Base-by-base conservation (phyloP, 2,113 vertebrate species). In the Rhizomys pruinosus region DNA sequence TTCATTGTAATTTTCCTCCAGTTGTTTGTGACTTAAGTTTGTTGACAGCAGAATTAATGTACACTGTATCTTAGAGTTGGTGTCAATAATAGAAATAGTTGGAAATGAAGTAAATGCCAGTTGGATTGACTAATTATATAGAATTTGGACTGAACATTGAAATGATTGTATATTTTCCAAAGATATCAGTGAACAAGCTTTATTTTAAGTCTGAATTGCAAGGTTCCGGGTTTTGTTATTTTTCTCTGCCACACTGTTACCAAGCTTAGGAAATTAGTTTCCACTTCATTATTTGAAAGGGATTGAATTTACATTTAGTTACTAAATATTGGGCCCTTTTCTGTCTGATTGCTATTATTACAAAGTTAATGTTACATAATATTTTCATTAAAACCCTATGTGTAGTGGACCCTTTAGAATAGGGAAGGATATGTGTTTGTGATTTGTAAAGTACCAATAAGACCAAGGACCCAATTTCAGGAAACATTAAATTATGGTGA, bases 371-470 rank as follows among this genome's bases (percentile, higher is more conserved):
- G 4, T 89, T 69, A 44, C 47, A 27, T 47, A 66, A 44, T 71
- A 63, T 57, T 52, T 7, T 61, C 80, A 39, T n/a, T 73, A 77
- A 81, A 13, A 20, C 42, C 25, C 6, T 87, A n/a, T 71, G 32
- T 13, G 17, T 27, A 7, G 10, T 84, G 66, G n/a, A 34, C 42
- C 25, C 32, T 27, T 90, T 55, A 90, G n/a, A 87, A 19, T 27
- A 5, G 16, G 44, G 29, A 91, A 44, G 74, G 9, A 61, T 89
- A 55, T 61, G 10, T 82, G 77, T 79, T 85, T 84, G 8, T 68
- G 52, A 20, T 86, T 90, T 87, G 19, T 92, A 59, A 95, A 64
- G 76, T 85, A 73, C 68, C 87, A 73, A 72, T 68, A 87, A 93
- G 72, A 61, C 34, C 29, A 39, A 76, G 23, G 39, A 20, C 66